Base-by-base conservation (phyloP, 2,888 invertebrate species). In the Caenorhabditis sp. region DNA sequence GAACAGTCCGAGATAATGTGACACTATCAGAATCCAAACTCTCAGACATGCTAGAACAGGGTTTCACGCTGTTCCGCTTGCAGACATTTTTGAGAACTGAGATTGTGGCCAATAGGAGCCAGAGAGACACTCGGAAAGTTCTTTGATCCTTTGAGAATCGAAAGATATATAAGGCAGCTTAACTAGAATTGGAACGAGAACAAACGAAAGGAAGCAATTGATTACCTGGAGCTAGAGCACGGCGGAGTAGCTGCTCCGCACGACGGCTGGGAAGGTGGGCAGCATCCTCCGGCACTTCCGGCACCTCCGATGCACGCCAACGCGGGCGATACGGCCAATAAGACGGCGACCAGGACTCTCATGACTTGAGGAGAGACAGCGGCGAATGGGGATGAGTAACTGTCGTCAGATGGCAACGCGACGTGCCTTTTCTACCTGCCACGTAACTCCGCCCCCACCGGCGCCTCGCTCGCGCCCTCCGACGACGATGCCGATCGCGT, bases 171-270 rank as follows among this genome's bases (percentile, higher is more conserved):
- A 43, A 27, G 5, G 20, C 37, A 20, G 6, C 22, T 11, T 11
- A 37, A 13, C 22, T 5, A 26, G 15, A 39, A 22, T 11, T 9
- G 41, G 13, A 39, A 9, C 9, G n/a, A 37, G n/a, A 39, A 13
- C 11, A 46, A 37, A 20, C 35, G 15, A 48, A 37, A 27, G 35
- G 35, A 55, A 43, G 24, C 6, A 41, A 11, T 8, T n/a, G 63
- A 52, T 65, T 52, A 82, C 86, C 83, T 85, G 52, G 83, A 79
- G 65, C 82, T 80, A 59, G 83, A 81, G 78, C 86, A 85, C 30
- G 83, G 81, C 22, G 86, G 86, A 27, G 81, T 61, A 32, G 62
- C 71, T 4, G 59, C 63, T 50, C 71, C 79, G 39, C 81, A 81
- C 20, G 75, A 63, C 43, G 81, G 79, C 50, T 79, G 77, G 8